Percentiles rank a stretch among this genome's conserved stretches.
phyloP scores from a whole-genome alignment of 2,113 vertebrate species.

The Xiphias gladius region DNA sequence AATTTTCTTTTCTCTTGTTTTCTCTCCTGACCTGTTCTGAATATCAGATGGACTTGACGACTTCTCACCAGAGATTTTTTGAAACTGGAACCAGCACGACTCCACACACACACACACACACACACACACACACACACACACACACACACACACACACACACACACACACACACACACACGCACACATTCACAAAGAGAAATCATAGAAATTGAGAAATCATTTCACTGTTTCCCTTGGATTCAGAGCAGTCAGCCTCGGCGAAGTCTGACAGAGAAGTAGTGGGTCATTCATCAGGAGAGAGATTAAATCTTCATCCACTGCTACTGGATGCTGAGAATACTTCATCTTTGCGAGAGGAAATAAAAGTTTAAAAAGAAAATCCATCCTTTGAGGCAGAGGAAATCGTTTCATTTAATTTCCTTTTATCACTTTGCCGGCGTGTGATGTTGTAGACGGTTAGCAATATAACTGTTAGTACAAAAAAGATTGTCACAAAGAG shows the following conservation, averaged over 20 bases:
- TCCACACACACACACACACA: slow-evolving; percentile 4
- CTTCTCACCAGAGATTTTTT: slow-evolving; percentile 18
- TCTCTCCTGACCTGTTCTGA: slow-evolving; percentile 12
- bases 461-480: slow-evolving; percentile 6
- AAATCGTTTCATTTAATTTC: slow-evolving; percentile 54
- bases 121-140: neutral
- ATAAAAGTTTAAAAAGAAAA: slow-evolving; percentile 34
- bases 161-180: slow-evolving; percentile 8
- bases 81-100: neutral
- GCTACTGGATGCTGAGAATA: slow-evolving; percentile 54
- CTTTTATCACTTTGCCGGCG: slow-evolving; percentile 37
- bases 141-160: slow-evolving; percentile 4
- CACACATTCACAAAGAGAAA: neutral
- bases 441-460: slow-evolving; percentile 8
- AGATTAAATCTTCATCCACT: slow-evolving; percentile 76
- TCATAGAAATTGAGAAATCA: slow-evolving; percentile 40
- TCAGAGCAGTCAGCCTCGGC: slow-evolving; percentile 45
- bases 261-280: slow-evolving; percentile 50
- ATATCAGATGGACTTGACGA: slow-evolving; percentile 22
- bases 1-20: slow-evolving; percentile 30
- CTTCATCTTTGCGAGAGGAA: slow-evolving; percentile 58
- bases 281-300: slow-evolving; percentile 69
- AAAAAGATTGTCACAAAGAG: neutral
- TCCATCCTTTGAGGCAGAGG: slow-evolving; percentile 37
- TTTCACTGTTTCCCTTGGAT: slow-evolving; percentile 35